phyloP scores from a whole-genome alignment of 2,888 invertebrate genomes.

The Teleiodes luculella region DNA sequence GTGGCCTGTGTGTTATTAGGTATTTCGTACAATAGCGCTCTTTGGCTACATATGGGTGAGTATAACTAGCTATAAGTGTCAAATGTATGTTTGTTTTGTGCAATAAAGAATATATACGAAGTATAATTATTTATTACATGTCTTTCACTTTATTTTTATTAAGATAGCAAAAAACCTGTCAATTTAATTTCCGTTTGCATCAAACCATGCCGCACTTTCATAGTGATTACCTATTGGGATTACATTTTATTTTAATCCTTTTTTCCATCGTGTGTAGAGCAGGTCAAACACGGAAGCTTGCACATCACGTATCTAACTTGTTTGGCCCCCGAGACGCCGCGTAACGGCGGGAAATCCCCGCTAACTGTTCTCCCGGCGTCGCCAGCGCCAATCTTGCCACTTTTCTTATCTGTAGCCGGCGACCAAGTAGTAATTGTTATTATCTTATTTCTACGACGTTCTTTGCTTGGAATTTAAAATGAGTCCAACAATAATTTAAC shows the following conservation, averaged over 20 bases:
- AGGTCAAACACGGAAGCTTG: not conserved
- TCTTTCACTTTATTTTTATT: not conserved
- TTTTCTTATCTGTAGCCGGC: not conserved
- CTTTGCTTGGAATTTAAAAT: not conserved
- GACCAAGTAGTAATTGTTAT: conserved; percentile 6
- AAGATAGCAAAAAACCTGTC: no score
- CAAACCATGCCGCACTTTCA: not conserved
- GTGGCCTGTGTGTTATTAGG: no score
- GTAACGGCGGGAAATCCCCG: not conserved
- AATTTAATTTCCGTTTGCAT: not conserved
- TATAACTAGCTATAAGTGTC: no score
- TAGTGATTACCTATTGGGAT: not conserved
- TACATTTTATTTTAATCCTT: no score
- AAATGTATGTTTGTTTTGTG: no score
- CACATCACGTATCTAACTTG: conserved; percentile 3
- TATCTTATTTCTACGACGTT: not conserved
- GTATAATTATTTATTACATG: not conserved
- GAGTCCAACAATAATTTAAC: not conserved
- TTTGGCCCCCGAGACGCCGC: conserved; percentile 3
- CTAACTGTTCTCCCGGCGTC: conserved; percentile 1
- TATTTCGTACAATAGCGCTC: no score
- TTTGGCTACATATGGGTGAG: no score
- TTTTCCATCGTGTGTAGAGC: not conserved
- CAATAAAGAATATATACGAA: no score
- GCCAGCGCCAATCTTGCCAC: not conserved